These are phyloP conservation scores for Ambastaia sidthimunki DNA, from an alignment of 2,797 vertebrate species.

Conservation along the genomic window DNA sequence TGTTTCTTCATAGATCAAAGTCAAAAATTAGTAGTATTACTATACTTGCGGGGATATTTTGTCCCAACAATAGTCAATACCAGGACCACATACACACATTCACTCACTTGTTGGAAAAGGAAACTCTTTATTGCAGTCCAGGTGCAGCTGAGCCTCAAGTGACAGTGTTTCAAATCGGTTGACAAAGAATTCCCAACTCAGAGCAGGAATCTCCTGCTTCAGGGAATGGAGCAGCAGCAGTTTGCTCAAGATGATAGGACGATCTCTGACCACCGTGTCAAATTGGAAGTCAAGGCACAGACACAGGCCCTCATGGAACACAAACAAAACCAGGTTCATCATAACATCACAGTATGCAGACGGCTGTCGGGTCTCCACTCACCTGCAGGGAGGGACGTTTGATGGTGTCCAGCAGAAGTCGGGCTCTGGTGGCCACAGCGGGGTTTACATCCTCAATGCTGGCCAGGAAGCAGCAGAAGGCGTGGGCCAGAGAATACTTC, in stretches of 20 bases:
- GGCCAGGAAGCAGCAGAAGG: constrained; percentile 97
- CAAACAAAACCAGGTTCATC: constrained; percentile 19
- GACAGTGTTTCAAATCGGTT: constrained; percentile 98
- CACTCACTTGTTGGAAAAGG: constrained; percentile 95
- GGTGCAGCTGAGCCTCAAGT: constrained; percentile 96
- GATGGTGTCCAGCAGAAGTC: constrained; percentile 94
- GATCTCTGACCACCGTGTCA: constrained; percentile 96
- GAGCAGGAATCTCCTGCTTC: constrained; percentile 93
- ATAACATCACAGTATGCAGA: too few relatives aligned
- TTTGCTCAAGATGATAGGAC: constrained; percentile 96
- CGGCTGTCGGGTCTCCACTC: not conserved
- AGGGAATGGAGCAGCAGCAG: constrained; percentile 94
- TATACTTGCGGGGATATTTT: too few relatives aligned
- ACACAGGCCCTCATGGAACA: constrained; percentile 85
- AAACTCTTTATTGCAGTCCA: constrained; percentile 99
- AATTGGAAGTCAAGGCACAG: constrained; percentile 99
- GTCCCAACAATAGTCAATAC: too few relatives aligned
- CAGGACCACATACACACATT: not conserved
- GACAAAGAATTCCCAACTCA: constrained; percentile 99
- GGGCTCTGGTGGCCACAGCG: constrained; percentile 94
- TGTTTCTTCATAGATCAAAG: too few relatives aligned
- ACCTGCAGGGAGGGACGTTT: constrained; percentile 96
- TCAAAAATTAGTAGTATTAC: too few relatives aligned
- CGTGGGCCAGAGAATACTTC: constrained; percentile 95
- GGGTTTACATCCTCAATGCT: constrained; percentile 98